Evolutionary conservation across 2,113 vertebrate species (phyloP).

Genomic region (Cyanoderma ruficeps): DNA sequence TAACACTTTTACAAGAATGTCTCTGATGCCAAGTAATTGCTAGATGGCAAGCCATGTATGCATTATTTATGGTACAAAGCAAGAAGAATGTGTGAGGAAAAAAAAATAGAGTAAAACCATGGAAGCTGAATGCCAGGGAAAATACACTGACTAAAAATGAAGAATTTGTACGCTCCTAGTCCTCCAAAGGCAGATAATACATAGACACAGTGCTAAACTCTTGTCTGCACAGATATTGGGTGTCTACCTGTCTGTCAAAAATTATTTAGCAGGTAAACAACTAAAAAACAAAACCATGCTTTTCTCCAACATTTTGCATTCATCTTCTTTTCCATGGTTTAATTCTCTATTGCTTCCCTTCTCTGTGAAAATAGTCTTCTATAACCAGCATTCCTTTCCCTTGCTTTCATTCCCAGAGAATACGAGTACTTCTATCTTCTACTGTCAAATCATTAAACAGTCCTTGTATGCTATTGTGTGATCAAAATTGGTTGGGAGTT

Average conservation of each 20-base stretch:
- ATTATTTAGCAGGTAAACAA: not conserved
- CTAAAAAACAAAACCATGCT: not conserved
- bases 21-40: not conserved
- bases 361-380: not conserved
- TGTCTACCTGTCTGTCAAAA: not conserved
- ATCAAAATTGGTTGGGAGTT: not conserved
- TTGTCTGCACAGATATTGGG: not conserved
- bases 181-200: not conserved
- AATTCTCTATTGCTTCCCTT: not conserved
- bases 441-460: not conserved
- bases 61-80: not conserved
- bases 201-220: not conserved
- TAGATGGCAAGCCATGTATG: not conserved
- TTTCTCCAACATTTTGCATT: not conserved
- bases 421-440: not conserved
- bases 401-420: not conserved
- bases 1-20: conserved; percentile 8
- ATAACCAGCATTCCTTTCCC: not conserved
- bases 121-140: not conserved
- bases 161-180: not conserved
- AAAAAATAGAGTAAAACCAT: not conserved
- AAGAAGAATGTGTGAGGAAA: not conserved
- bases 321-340: not conserved
- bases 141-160: not conserved
- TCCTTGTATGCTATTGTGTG: not conserved